Evolutionary conservation across 1,140 invertebrate species (phyloP).

Genomic region (Drosophila leontia): DNA sequence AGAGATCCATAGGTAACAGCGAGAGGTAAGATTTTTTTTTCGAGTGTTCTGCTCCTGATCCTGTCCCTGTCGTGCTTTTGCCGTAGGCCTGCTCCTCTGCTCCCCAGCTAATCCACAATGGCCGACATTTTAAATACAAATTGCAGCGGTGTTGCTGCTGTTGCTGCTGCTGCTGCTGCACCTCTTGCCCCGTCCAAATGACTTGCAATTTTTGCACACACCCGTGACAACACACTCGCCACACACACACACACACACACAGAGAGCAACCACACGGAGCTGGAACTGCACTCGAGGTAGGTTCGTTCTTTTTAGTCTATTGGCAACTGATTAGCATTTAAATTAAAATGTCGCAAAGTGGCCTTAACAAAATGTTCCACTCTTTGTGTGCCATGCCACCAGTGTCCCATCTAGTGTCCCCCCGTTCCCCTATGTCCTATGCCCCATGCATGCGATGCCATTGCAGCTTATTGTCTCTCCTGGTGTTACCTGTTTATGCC

Average conservation of each 20-base stretch:
- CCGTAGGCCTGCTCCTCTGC: conserved; percentile 38
- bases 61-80: conserved; percentile 1
- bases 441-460: conserved; percentile 30
- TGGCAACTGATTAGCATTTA: conserved; percentile 82
- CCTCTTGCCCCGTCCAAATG: conserved; percentile 33
- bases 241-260: neutral
- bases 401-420: conserved; percentile 8
- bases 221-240: conserved; percentile 19
- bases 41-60: conserved; percentile 11
- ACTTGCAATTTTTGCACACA: conserved; percentile 57
- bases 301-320: conserved; percentile 72
- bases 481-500: conserved; percentile 72
- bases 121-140: conserved; percentile 79
- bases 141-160: conserved; percentile 56
- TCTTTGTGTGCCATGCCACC: conserved; percentile 29
- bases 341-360: conserved; percentile 82
- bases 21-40: neutral
- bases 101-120: conserved; percentile 64
- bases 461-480: conserved; percentile 66
- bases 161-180: conserved; percentile 16
- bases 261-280: neutral
- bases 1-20: neutral
- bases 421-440: too few relatives aligned
- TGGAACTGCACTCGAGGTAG: conserved; percentile 46
- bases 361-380: conserved; percentile 78